These are phyloP conservation scores for Allacma fusca DNA, from an alignment of 2,888 invertebrate genomes.

Conservation along the genomic window DNA sequence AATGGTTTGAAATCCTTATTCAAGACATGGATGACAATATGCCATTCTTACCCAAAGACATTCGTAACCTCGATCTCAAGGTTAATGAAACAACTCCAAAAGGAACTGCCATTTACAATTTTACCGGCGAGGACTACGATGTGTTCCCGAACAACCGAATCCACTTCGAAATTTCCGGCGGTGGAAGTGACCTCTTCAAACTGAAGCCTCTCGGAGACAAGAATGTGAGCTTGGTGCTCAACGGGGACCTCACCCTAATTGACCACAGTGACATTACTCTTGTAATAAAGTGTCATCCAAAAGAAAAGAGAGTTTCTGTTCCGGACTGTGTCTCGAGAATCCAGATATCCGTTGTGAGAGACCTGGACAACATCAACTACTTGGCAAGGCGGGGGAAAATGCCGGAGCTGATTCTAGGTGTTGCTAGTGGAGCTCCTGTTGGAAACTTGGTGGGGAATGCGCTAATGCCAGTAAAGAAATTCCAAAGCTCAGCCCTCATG, in stretches of 20 bases:
- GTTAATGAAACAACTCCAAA: constrained; percentile 74
- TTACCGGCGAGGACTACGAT: constrained; percentile 79
- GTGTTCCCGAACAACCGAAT: constrained; percentile 63
- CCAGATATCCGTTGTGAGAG: constrained; percentile 51
- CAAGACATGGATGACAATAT: constrained; percentile 80
- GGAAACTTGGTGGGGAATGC: constrained; percentile 60
- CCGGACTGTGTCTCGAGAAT: constrained; percentile 59
- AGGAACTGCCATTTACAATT: constrained; percentile 73
- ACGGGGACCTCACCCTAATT: constrained; percentile 54
- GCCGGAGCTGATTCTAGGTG: constrained; percentile 59
- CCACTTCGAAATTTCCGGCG: constrained; percentile 58
- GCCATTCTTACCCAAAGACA: constrained; percentile 70
- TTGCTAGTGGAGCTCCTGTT: constrained; percentile 53
- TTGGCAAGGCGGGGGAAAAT: constrained; percentile 51
- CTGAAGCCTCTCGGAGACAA: constrained; percentile 50
- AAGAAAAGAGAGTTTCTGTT: constrained; percentile 54
- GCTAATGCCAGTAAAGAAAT: constrained; percentile 53
- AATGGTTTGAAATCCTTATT: constrained; percentile 57
- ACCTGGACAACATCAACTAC: constrained; percentile 42
- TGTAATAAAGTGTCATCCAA: constrained; percentile 58
- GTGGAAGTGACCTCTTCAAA: constrained; percentile 58
- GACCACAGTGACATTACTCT: constrained; percentile 58
- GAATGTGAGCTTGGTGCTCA: constrained; percentile 53
- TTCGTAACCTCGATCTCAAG: constrained; percentile 67
- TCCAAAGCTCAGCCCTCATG: constrained; percentile 54